These are phyloP conservation scores for Tachystola acroxantha DNA, from an alignment of 2,888 invertebrate species.

Conservation along the genomic window DNA sequence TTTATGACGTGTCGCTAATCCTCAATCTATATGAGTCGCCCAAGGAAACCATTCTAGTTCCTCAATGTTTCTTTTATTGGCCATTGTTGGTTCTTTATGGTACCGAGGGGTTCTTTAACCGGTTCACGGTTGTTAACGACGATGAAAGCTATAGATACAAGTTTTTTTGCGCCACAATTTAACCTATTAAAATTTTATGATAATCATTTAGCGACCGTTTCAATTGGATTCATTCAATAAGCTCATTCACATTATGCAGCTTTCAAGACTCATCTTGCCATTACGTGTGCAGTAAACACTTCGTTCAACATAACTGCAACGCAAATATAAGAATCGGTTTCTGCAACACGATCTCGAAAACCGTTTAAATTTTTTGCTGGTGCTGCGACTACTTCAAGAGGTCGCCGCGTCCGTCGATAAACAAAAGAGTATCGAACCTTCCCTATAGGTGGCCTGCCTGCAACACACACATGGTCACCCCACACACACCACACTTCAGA, in stretches of 20 bases:
- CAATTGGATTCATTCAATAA: too few species aligned
- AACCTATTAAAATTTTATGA: too few species aligned
- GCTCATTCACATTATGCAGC: too few species aligned
- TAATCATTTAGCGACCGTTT: too few species aligned
- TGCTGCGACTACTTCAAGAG: slow-evolving; percentile 15
- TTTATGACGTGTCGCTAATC: slow-evolving; percentile 48
- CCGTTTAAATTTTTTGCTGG: slow-evolving; percentile 19
- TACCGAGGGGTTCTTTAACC: slow-evolving; percentile 2
- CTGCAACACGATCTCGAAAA: slow-evolving; percentile 11
- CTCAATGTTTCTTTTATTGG: slow-evolving; percentile 4
- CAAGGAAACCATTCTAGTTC: slow-evolving; percentile 3
- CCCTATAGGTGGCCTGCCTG: slow-evolving; percentile 37
- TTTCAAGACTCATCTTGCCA: too few species aligned
- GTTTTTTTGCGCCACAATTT: slow-evolving; percentile 5
- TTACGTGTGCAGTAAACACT: too few species aligned
- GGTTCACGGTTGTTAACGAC: slow-evolving; percentile 2
- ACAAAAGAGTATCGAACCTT: slow-evolving; percentile 57
- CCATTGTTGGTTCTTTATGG: slow-evolving; percentile 4
- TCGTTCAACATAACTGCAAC: too few species aligned
- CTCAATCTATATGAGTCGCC: slow-evolving; percentile 21
- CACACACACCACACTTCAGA: slow-evolving; percentile 25
- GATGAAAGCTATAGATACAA: slow-evolving; percentile 1
- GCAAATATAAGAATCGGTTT: not conserved
- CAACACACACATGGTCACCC: slow-evolving; percentile 26
- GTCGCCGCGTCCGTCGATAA: slow-evolving; percentile 39